Base-by-base conservation (phyloP, 2,888 invertebrate genomes). In the Xestia xanthographa region DNA sequence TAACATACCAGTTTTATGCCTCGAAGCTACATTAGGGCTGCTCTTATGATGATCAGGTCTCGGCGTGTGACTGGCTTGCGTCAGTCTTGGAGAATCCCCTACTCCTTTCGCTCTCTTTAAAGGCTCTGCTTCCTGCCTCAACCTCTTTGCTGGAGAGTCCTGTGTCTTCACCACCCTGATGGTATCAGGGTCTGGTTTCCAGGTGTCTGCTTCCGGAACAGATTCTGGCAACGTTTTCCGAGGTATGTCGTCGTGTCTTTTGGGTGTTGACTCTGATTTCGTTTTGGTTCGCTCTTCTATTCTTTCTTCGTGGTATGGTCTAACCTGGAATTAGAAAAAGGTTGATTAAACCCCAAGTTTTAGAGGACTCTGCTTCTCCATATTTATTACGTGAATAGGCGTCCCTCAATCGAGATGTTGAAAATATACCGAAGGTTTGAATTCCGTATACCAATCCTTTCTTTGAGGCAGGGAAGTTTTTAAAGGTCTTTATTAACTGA, bases 11-110 rank as follows among this genome's bases (percentile, higher is more conserved):
- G 92, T 90, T 92, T 96, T 96, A 87, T 95, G 95, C 58, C 96
- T 93, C 0, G 96, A 95, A 0, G 97, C 97, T 26, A 97, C 97
- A 90, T 97, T 97, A 8, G 97, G 97, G 69, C 97, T 97, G 74
- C 97, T 97, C 86, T 97, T 97, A 88, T 97, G 97, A 90, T 97
- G 97, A 58, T 97, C 92, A 29, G 96, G 96, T 70, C 95, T 90
- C 0, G 91, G 90, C 3, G 86, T 87, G 67, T 94, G 94, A 0
- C 92, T 84, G 1, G 95, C 95, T 70, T 96, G 96, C 3, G 94
- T 94, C 66, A 96, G 84, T 45, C 94, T 90, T 0, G 96, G 96
- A 0, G 96, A 95, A 53, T 96, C 96, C 12, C 95, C 94, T 1
- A 91, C 90, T 50, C 95, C 95, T 62, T 95, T 96, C 6, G 96